Base-by-base conservation (phyloP, 2,113 vertebrate species). In the Neotoma lepida region DNA sequence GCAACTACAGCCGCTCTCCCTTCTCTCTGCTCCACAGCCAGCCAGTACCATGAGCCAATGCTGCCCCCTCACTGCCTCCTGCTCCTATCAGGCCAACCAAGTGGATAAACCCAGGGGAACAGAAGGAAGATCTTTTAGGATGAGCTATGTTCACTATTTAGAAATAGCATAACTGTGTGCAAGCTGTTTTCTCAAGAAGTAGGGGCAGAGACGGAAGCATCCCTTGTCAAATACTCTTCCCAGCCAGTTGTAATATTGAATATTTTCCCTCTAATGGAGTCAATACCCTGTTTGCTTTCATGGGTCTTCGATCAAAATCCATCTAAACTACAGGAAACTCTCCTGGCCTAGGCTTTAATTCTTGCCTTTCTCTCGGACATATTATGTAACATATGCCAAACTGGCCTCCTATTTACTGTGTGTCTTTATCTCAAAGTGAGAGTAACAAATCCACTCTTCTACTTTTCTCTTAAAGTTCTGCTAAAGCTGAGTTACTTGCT, bases 91-190 rank as follows among this genome's bases (percentile, higher is more conserved):
- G 97, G 74, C 96, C 95, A 95, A 80, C 82, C 90, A 73, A 94
- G 95, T 92, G 97, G 88, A 92, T 94, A 85, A 95, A 89, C 89
- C 92, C 90, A 81, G 95, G 95, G 84, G 91, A 90, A 93, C 93
- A 95, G 96, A 94, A 96, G 96, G 96, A 95, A 90, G 93, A 81
- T 95, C 93, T 92, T 96, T 90, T 93, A 96, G 95, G 96, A 95
- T 77, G 93, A 96, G 91, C 94, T 95, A 95, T 94, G 77, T 93
- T 92, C 61, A 78, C 73, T 95, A 35, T 94, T 93, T 96, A 96
- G 94, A 96, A 96, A 95, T 68, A 96, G 80, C 91, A 88, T 13
- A 35, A 82, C 70, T 89, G 80, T 85, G 81, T 96, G 71, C 76
- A 86, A 39, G 46, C 74, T 91, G 71, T 92, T 70, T 88, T 86